Base-by-base conservation (phyloP, 1,140 invertebrate species). In the Drosophila grimshawi region DNA sequence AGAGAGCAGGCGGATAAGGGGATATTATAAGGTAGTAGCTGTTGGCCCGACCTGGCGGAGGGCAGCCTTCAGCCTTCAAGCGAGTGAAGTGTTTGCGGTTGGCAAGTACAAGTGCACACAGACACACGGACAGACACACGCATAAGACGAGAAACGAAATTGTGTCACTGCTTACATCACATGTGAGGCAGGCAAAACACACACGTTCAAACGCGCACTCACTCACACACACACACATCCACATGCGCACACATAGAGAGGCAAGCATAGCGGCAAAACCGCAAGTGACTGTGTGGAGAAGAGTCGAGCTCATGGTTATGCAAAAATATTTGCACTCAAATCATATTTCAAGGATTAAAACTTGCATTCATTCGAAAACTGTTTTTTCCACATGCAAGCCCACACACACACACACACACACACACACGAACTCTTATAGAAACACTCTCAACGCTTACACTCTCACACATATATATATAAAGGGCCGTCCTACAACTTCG, bases 291-390 rank as follows among this genome's bases (percentile, higher is more conserved):
- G 55, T 48, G 29, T 2, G 8, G 8, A 45, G 19, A 10, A 63
- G 66, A 74, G 64, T 88, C 62, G 77, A 73, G 83, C 83, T 89
- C 80, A 80, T 88, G 85, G 85, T 89, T 89, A 89, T 89, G 78
- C 85, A 85, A 89, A 89, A 89, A 89, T 89, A 89, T 89, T 89
- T 89, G 85, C 85, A 89, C 85, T 89, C 85, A 89, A 89, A 89
- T 89, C 85, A 89, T 89, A 89, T 89, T 90, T 89, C 85, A 89
- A 89, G 85, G 85, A 89, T 89, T 89, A 89, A 89, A 89, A 89
- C 80, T 89, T 89, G 85, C 85, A 89, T 89, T 89, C 80, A 89
- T 89, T 85, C 62, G 67, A 89, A 89, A 89, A 89, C 85, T 73
- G 80, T 89, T 89, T 88, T 19, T 89, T 89, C 85, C 85, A 83